A percentile compares a stretch with the other conserved stretches of the same genome.
These are phyloP conservation scores for Seira musarum DNA, from an alignment of 2,888 invertebrate species.

Conservation along the genomic window DNA sequence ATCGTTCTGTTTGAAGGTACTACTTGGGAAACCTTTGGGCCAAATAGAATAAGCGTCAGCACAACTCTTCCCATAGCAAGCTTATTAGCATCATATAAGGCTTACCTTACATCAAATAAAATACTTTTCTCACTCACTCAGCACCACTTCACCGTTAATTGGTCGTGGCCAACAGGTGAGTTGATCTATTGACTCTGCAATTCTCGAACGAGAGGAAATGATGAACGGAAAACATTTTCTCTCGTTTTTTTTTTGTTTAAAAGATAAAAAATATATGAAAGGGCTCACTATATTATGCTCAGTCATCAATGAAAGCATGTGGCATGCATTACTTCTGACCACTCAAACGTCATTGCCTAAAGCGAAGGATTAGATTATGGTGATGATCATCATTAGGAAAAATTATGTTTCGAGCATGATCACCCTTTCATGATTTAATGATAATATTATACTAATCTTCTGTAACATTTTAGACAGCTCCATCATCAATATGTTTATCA, in stretches of 20 bases:
- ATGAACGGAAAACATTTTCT: background rate
- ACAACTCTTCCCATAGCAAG: background rate
- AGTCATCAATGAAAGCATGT: background rate
- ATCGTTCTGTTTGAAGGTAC: background rate
- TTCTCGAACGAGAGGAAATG: background rate
- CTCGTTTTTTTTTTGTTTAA: background rate
- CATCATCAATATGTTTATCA: background rate
- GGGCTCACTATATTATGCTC: background rate
- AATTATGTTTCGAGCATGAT: conserved; percentile 37
- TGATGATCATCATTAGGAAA: conserved; percentile 28
- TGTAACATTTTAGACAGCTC: conserved; percentile 25
- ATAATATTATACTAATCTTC: conserved; percentile 40
- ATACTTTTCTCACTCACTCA: conserved; percentile 30
- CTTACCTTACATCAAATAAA: conserved; percentile 5
- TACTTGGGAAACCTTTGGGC: background rate
- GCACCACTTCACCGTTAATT: conserved; percentile 59
- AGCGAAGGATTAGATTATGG: conserved; percentile 18
- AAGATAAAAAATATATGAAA: background rate
- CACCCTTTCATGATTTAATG: conserved; percentile 39
- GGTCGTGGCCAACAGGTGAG: conserved; percentile 42
- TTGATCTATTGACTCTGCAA: conserved; percentile 21
- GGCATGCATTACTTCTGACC: background rate
- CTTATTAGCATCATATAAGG: conserved; percentile 26
- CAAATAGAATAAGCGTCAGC: background rate
- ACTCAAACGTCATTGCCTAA: background rate